Evolutionary conservation across 2,797 vertebrate genomes (phyloP).

Genomic region (Carapus acus): DNA sequence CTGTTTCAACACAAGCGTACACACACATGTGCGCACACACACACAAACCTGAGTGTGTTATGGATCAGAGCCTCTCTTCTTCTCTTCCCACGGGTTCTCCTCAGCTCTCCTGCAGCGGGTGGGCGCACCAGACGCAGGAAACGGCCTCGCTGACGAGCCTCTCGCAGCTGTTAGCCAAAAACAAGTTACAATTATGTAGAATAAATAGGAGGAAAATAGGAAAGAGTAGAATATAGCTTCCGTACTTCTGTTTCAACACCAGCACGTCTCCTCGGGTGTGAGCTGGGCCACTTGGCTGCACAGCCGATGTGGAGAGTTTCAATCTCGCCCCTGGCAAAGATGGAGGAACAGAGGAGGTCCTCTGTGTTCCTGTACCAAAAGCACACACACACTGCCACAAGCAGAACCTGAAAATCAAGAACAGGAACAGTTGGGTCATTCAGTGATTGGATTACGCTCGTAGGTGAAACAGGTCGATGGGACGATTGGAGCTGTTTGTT

Average conservation of each 20-base stretch:
- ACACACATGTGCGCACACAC: not conserved
- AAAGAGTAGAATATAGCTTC: not conserved
- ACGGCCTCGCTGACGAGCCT: slow-evolving; percentile 65
- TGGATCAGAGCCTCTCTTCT: slow-evolving; percentile 52
- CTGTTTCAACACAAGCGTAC: not conserved
- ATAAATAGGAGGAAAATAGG: not conserved
- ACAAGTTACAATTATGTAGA: slow-evolving; percentile 1
- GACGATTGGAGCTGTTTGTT: too few relatives aligned
- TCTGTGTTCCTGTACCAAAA: slow-evolving; percentile 52
- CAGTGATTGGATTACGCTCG: too few relatives aligned
- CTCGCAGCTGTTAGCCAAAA: slow-evolving; percentile 64
- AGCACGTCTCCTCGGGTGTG: slow-evolving; percentile 14
- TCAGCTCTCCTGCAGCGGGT: slow-evolving; percentile 60
- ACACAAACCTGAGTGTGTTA: slow-evolving; percentile 58
- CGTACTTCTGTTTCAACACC: slow-evolving; percentile 63
- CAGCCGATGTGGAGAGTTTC: slow-evolving; percentile 40
- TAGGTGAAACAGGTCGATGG: too few relatives aligned
- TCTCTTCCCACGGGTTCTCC: slow-evolving; percentile 38
- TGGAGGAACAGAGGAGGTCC: slow-evolving; percentile 44
- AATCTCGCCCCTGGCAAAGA: slow-evolving; percentile 26
- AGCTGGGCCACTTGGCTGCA: slow-evolving; percentile 15
- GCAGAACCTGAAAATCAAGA: slow-evolving; percentile 66
- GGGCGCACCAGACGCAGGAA: slow-evolving; percentile 69
- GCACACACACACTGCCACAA: slow-evolving; percentile 61
- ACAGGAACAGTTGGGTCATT: not conserved